A percentile compares a stretch with the other conserved stretches of the same genome.
phyloP scores from a whole-genome alignment of 1,140 invertebrate genomes.

The Cotesia vestalis region DNA sequence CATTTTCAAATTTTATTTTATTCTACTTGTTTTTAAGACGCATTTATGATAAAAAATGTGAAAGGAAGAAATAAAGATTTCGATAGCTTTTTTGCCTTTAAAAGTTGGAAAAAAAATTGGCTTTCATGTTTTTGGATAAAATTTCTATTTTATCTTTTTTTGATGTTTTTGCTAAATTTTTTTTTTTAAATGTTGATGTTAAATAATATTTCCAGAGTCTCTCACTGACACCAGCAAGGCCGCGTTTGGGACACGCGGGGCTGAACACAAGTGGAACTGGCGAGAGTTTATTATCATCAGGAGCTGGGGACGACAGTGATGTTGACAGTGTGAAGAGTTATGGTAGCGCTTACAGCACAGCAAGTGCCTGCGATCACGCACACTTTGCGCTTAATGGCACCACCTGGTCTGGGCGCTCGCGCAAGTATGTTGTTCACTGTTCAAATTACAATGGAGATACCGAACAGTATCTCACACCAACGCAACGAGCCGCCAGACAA shows the following conservation, averaged over 20 bases:
- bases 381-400: conserved; percentile 83
- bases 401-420: conserved; percentile 71
- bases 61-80: no score
- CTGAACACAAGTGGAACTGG: conserved; percentile 46
- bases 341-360: conserved; percentile 76
- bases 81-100: no score
- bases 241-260: conserved; percentile 49
- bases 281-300: conserved; percentile 37
- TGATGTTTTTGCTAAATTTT: not conserved
- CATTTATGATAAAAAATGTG: no score
- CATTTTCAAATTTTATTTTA: no score
- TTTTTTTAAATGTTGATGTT: no score
- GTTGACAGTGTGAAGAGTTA: conserved; percentile 79
- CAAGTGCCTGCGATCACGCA: conserved; percentile 78
- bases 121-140: not conserved
- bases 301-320: conserved; percentile 73
- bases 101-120: not conserved
- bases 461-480: conserved; percentile 86
- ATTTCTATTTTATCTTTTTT: not conserved
- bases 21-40: no score
- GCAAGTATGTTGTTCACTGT: conserved; percentile 83
- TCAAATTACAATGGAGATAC: conserved; percentile 77
- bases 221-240: conserved; percentile 63
- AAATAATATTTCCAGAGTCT: conserved; percentile 56
- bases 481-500: conserved; percentile 82